Conservation (phyloP, 2,113 vertebrate species). For the Pteronura brasiliensis region DNA sequence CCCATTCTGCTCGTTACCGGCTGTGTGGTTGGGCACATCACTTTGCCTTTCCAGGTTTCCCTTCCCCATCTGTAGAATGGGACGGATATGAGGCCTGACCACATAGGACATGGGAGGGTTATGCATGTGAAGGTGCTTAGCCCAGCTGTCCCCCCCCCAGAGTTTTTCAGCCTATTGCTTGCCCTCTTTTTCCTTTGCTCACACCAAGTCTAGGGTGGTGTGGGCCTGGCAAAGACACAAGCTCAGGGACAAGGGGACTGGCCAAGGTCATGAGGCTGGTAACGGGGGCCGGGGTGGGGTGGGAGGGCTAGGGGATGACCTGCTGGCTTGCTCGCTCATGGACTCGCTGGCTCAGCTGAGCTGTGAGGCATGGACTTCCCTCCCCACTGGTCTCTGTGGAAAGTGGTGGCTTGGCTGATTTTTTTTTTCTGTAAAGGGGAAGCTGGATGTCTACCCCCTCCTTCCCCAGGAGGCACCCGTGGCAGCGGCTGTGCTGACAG, state of each 20-base stretch:
- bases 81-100: neutral
- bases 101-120: neutral
- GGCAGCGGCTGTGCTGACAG: slow-evolving; percentile 65
- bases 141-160: neutral
- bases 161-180: neutral
- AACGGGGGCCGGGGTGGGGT: neutral
- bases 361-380: slow-evolving; percentile 14
- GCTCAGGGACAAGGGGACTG: neutral
- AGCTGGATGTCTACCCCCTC: slow-evolving; percentile 32
- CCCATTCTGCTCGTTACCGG: neutral
- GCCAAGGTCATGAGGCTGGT: slow-evolving; percentile 47
- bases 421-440: slow-evolving; percentile 38
- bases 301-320: neutral
- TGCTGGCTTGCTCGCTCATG: neutral
- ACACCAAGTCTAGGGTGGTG: neutral
- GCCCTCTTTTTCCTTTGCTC: neutral
- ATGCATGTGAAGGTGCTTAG: neutral
- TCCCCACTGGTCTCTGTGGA: slow-evolving; percentile 5
- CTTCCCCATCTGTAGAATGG: slow-evolving; percentile 54
- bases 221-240: neutral
- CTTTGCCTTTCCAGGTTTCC: neutral
- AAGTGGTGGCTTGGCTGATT: slow-evolving; percentile 54
- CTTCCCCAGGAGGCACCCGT: slow-evolving; percentile 52
- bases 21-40: neutral
- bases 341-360: slow-evolving; percentile 51